A percentile compares a stretch with the other conserved stretches of the same genome.
Conservation (phyloP, 2,888 invertebrate species). For the Phyllotreta striolata region DNA sequence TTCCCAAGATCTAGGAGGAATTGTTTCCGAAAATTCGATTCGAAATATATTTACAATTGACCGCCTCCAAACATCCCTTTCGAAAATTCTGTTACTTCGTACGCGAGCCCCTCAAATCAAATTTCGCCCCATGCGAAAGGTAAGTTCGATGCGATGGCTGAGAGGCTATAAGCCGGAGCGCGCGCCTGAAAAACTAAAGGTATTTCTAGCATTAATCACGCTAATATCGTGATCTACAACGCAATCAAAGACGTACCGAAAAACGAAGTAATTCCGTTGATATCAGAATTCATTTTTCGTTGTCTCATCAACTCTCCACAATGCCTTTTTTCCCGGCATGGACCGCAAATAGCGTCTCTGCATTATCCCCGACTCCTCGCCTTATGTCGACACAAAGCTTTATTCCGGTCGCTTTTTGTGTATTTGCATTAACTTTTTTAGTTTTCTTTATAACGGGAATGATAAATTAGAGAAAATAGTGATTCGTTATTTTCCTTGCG, state of each 20-base stretch:
- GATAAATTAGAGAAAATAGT: slow-evolving; percentile 34
- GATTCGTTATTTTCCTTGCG: slow-evolving; percentile 23
- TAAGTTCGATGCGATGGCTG: not conserved
- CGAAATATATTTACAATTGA: slow-evolving; percentile 50
- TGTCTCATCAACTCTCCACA: slow-evolving; percentile 22
- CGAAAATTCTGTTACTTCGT: slow-evolving; percentile 49
- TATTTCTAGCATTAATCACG: too few relatives aligned
- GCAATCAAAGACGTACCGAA: too few relatives aligned
- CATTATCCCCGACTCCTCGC: slow-evolving; percentile 35
- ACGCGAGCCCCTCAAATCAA: slow-evolving; percentile 46
- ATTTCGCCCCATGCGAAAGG: slow-evolving; percentile 36
- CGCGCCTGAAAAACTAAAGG: too few relatives aligned
- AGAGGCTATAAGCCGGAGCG: too few relatives aligned
- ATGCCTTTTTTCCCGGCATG: slow-evolving; percentile 12
- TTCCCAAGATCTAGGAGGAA: slow-evolving; percentile 30
- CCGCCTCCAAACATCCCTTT: slow-evolving; percentile 46
- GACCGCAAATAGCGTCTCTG: slow-evolving; percentile 35
- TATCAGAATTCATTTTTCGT: slow-evolving; percentile 24
- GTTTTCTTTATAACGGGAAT: slow-evolving; percentile 24
- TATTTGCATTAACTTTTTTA: slow-evolving; percentile 33
- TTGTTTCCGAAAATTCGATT: slow-evolving; percentile 47
- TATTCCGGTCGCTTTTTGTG: slow-evolving; percentile 24
- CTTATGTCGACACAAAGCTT: slow-evolving; percentile 36
- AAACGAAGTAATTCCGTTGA: not conserved
- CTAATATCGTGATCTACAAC: too few relatives aligned